These are phyloP conservation scores for Metridium senile DNA, from an alignment of 92 coral and sea anemone species.

Conservation along the genomic window DNA sequence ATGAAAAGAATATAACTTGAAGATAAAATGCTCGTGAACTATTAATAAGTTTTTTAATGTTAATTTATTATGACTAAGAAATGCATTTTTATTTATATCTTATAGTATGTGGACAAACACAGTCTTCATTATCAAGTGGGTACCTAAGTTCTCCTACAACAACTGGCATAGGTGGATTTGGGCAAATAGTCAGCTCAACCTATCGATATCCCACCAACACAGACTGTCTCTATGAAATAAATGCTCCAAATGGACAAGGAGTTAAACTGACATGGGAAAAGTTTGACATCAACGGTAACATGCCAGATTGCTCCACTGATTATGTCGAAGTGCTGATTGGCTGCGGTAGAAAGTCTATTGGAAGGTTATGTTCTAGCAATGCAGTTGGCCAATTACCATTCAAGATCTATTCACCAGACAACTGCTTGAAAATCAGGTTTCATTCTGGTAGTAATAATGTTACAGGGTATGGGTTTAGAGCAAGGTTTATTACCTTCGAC, in stretches of 20 bases:
- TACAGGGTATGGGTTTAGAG: slow-evolving; percentile 54
- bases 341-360: slow-evolving; percentile 54
- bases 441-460: slow-evolving; percentile 46
- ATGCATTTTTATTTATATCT: not conserved
- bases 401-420: slow-evolving; percentile 61
- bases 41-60: no score
- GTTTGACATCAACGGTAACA: slow-evolving; percentile 67
- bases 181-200: no score
- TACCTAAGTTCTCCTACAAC: slow-evolving; percentile 14
- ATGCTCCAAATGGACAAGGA: slow-evolving; percentile 9
- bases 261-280: slow-evolving; percentile 51
- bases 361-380: slow-evolving; percentile 67
- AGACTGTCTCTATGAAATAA: slow-evolving; percentile 58
- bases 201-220: slow-evolving; percentile 35
- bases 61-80: no score
- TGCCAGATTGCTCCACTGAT: slow-evolving; percentile 61
- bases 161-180: slow-evolving; percentile 11
- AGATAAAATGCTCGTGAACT: no score
- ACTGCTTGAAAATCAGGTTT: slow-evolving; percentile 59
- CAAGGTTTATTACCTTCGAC: not conserved
- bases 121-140: not conserved
- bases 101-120: not conserved
- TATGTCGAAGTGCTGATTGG: slow-evolving; percentile 75
- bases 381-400: slow-evolving; percentile 25
- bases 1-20: no score